Base-by-base conservation (phyloP, 1,140 invertebrate genomes). In the Drosophila tani region DNA sequence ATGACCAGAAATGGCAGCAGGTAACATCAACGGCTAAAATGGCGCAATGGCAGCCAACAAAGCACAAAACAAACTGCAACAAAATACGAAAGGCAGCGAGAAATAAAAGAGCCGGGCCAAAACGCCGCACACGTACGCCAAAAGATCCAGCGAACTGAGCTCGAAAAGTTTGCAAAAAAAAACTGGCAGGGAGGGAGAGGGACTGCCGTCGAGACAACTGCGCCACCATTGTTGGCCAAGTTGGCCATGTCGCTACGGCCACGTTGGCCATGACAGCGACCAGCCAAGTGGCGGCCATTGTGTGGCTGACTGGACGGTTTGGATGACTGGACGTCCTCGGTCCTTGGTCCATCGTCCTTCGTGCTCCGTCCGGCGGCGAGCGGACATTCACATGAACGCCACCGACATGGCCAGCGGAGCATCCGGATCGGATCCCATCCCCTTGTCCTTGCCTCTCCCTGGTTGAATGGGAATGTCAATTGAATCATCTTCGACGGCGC, bases 241-340 rank as follows among this genome's bases (percentile, higher is more conserved):
- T 65, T 65, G 63, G 69, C 69, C 67, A 65, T 66, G 74, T 53
- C 51, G 51, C 51, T 38, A 55, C 51, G 63, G 75, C 68, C 59
- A 66, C 57, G 62, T 62, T 65, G 63, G 65, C 69, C 67, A 59
- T 78, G 75, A 81, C 82, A 79, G 82, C 70, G 43, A 56, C 70
- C 75, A 86, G 68, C 82, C 78, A 85, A 85, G 82, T 86, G 82
- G 69, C 62, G 79, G 75, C 56, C 82, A 86, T 79, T 85, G 82
- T 85, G 82, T 63, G 82, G 82, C 69, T 76, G 79, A 69, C 79
- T 70, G 71, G 58, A 64, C 74, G 76, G 46, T 38, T 65, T 62
- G 56, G 71, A 63, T 71, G 69, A 71, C 67, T 73, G 69, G 69
- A 70, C 38, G 67, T 64, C 24, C 32, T 51, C 21, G 15, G 29